Base-by-base conservation (phyloP, 2,888 invertebrate species). In the Sycophila texana region DNA sequence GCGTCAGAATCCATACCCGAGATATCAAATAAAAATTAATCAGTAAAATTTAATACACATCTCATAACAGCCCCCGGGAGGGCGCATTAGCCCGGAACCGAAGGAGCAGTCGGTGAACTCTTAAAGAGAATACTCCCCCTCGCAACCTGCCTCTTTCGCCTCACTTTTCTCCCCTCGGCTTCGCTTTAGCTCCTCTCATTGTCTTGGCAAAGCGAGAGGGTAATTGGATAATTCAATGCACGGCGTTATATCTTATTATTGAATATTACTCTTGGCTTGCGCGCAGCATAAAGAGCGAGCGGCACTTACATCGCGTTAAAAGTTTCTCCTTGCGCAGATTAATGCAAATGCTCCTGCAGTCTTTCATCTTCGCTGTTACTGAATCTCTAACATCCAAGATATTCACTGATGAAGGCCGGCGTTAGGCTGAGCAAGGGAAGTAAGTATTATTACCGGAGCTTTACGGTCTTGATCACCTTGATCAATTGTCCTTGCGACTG, bases 151-250 rank as follows among this genome's bases (percentile, higher is more conserved):
- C 0, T 18, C 12, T 18, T 47, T 2, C 47, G 10, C 1, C 47
- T 47, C 65, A 7, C 18, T 65, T 65, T 18, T 49, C 12, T n/a
- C 30, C 14, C 65, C n/a, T 65, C 18, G 63, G 16, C 47, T 65
- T 65, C 20, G 20, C 18, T 13, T 18, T 1, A 18, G 7, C 49
- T 2, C 14, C 65, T 65, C 49, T 39, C 39, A 67, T 26, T 68
- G 12, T 68, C n/a, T 30, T 22, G 55, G 5, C n/a, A 67, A 55
- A 30, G 30, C 39, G 3, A 26, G 51, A 14, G 0, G 30, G 3
- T 30, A 30, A 55, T 26, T 30, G 67, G 30, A 55, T 67, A 67
- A 67, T 55, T 67, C 30, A 67, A 67, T 67, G 2, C 53, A n/a
- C n/a, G 4, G 53, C 13, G 18, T 55, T 26, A 49, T 20, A 65